Base-by-base conservation (phyloP, 1,140 invertebrate genomes). In the Drosophila micromelanica region DNA sequence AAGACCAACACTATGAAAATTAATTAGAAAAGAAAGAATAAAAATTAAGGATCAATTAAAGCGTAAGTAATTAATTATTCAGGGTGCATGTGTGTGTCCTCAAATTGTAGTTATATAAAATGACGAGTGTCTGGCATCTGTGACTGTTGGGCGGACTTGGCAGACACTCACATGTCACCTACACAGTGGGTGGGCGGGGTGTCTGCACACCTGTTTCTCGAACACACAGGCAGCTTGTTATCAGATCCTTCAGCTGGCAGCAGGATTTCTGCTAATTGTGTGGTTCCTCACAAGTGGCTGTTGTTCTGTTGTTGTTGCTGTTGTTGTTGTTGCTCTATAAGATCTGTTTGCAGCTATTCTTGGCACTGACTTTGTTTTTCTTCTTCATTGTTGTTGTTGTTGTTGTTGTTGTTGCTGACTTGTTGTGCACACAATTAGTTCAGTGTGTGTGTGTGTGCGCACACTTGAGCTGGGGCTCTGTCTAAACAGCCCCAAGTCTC, bases 301-400 rank as follows among this genome's bases (percentile, higher is more conserved):
- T 5, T 27, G 27, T 27, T 1, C 4, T 27, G 30, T 32, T 7
- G 32, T 35, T 46, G 23, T 27, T 27, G 30, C 8, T 7, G 32
- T 35, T 46, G 42, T 32, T 65, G 42, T 56, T 30, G 51, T 46
- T 64, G 49, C 15, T 43, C n/a, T 9, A 12, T 32, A 17, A 57
- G 55, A 45, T 57, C 55, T 63, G 48, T 54, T 23, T n/a, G 57
- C 46, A 71, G 57, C 79, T 82, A 78, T 82, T 78, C 79, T 78
- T 68, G 64, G 49, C 77, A 61, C 46, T 80, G 78, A 35, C 67
- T 73, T 80, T 80, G 78, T 65, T 69, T 17, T 27, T 51, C 37
- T 51, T 71, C 17, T 52, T 45, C 37, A 30, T 40, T 55, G 60
- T 49, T 17, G 32, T 51, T 62, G 23, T 62, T 71, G 38, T 60